Evolutionary conservation across 2,113 vertebrate genomes (phyloP).

Genomic region (Phoenicopterus ruber): DNA sequence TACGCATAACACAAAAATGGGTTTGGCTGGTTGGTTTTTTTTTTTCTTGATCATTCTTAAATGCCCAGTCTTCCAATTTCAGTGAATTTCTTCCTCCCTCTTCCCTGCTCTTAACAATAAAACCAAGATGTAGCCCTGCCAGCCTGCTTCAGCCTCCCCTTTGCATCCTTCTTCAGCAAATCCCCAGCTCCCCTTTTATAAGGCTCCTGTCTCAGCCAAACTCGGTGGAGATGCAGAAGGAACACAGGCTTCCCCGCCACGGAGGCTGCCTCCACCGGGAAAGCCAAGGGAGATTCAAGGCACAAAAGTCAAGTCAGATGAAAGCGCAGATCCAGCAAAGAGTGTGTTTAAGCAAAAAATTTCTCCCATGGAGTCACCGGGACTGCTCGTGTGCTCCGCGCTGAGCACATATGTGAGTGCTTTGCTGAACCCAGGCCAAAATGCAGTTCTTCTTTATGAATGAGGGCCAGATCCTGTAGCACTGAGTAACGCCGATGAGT

Average conservation of each 20-base stretch:
- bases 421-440: not conserved
- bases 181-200: not conserved
- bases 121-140: not conserved
- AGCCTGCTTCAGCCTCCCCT: not conserved
- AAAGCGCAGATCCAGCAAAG: not conserved
- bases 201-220: not conserved
- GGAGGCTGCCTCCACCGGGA: not conserved
- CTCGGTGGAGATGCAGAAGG: accelerated
- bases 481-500: not conserved
- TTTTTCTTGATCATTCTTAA: not conserved
- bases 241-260: not conserved
- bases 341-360: not conserved
- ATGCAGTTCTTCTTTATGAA: not conserved
- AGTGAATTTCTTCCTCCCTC: not conserved
- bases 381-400: not conserved
- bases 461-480: not conserved
- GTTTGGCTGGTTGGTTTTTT: not conserved
- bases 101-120: not conserved
- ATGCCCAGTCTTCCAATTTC: not conserved
- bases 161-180: not conserved
- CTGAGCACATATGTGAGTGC: not conserved
- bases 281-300: not conserved
- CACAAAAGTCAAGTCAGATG: not conserved
- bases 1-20: not conserved
- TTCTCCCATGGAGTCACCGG: not conserved